Conservation (phyloP, 2,113 vertebrate species). For the Onychostruthus taczanowskii region DNA sequence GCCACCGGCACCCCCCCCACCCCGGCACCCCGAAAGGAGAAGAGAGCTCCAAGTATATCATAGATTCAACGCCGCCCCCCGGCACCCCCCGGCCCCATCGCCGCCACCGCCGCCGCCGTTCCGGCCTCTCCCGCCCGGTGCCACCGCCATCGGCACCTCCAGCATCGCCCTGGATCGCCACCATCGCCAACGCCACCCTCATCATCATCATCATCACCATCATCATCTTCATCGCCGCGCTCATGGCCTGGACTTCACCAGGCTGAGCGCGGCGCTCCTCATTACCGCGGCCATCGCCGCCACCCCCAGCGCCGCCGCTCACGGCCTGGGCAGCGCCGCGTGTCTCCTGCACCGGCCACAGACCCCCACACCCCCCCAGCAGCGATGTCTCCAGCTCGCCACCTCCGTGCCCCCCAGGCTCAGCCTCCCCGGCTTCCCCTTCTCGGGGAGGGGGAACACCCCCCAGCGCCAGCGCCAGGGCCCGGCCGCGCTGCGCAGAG, state of each 20-base stretch:
- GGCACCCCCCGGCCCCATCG: not conserved
- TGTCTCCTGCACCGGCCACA: not conserved
- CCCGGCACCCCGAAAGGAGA: too few species aligned
- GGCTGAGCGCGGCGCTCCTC: not conserved
- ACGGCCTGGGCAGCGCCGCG: not conserved
- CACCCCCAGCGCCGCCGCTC: not conserved
- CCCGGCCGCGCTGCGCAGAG: accelerated
- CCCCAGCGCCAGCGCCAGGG: not conserved
- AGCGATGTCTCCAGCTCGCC: not conserved
- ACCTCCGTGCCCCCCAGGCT: not conserved
- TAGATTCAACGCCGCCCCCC: not conserved
- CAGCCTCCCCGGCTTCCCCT: not conserved
- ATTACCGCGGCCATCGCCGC: accelerated
- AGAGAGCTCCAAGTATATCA: too few species aligned
- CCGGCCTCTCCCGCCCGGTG: not conserved
- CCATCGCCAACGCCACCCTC: accelerated
- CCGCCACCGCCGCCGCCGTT: not conserved
- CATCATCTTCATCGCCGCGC: not conserved
- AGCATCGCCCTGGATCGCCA: accelerated
- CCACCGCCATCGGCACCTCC: not conserved
- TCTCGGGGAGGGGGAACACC: not conserved
- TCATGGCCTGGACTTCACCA: not conserved
- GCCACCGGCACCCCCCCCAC: not conserved
- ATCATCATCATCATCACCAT: not conserved
- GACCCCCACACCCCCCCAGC: not conserved